A percentile compares a stretch with the other conserved stretches of the same genome.
These are phyloP conservation scores for Leucophenga maculata DNA, from an alignment of 2,888 invertebrate species.

Conservation along the genomic window DNA sequence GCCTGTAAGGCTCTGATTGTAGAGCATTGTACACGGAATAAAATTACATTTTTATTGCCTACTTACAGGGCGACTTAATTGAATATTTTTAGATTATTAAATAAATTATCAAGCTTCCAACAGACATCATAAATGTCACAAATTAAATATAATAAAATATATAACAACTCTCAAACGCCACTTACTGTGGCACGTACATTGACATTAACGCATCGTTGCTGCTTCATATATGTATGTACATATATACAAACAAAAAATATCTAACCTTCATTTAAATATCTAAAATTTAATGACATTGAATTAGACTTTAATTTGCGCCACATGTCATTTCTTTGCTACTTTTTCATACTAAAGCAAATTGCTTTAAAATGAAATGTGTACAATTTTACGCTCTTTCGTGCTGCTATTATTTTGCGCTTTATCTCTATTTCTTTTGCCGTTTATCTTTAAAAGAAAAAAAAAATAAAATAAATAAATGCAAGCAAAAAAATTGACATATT, in stretches of 20 bases:
- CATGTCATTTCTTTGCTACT: background rate
- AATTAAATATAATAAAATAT: background rate
- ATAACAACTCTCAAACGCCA: background rate
- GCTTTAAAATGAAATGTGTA: background rate
- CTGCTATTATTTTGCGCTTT: too few relatives aligned
- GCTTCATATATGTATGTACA: background rate
- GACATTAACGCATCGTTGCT: slow-evolving; percentile 1
- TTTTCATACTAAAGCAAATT: background rate
- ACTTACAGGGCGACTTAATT: too few relatives aligned
- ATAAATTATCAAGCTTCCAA: too few relatives aligned
- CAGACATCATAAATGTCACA: too few relatives aligned
- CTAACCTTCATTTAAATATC: too few relatives aligned
- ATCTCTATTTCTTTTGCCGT: background rate
- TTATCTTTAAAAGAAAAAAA: background rate
- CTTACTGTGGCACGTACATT: background rate
- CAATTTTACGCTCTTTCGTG: too few relatives aligned
- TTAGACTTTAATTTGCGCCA: background rate
- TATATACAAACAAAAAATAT: too few relatives aligned
- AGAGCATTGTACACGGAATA: too few relatives aligned
- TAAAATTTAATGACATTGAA: slow-evolving; percentile 14
- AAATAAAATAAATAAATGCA: slow-evolving; percentile 6
- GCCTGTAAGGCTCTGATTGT: too few relatives aligned
- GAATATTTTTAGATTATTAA: too few relatives aligned
- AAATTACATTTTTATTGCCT: too few relatives aligned
- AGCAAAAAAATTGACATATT: slow-evolving; percentile 40